Conservation (phyloP, 1,140 invertebrate genomes). For the Drosophila parabipectinata region DNA sequence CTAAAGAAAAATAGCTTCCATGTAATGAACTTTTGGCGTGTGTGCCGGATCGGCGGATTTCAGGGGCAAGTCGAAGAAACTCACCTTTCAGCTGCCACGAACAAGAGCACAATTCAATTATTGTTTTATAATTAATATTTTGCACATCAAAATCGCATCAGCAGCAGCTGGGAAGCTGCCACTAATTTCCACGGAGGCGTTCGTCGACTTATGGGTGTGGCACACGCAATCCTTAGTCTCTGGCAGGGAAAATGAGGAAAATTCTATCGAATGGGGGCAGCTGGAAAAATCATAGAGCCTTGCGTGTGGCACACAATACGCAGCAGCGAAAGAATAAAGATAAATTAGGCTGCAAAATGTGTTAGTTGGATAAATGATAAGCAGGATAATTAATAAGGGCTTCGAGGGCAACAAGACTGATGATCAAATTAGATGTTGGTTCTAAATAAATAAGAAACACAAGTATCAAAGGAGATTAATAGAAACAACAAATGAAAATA, state of each 20-base stretch:
- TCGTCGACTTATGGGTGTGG: conserved; percentile 50
- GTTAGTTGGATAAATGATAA: conserved; percentile 36
- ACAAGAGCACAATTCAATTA: conserved; percentile 75
- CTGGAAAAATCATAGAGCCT: conserved; percentile 42
- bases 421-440: conserved; percentile 35
- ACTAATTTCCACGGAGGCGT: conserved; percentile 48
- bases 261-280: not conserved
- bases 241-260: not conserved
- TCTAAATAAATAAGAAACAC: conserved; percentile 36
- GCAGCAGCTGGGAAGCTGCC: conserved; percentile 61
- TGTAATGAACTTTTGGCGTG: conserved; percentile 76
- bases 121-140: conserved; percentile 83
- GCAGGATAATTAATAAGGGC: conserved; percentile 65
- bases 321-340: conserved; percentile 51
- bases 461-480: not conserved
- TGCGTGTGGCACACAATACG: conserved; percentile 61
- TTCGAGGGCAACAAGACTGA: conserved; percentile 22
- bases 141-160: conserved; percentile 83
- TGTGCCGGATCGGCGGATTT: conserved; percentile 15
- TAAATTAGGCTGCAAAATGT: conserved; percentile 61
- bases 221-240: conserved; percentile 48
- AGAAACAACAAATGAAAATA: not conserved
- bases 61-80: conserved; percentile 24
- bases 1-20: conserved; percentile 34
- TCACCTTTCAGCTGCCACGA: conserved; percentile 67